These are phyloP conservation scores for Eledone cirrhosa DNA, from an alignment of 2,888 invertebrate species.

Conservation along the genomic window DNA sequence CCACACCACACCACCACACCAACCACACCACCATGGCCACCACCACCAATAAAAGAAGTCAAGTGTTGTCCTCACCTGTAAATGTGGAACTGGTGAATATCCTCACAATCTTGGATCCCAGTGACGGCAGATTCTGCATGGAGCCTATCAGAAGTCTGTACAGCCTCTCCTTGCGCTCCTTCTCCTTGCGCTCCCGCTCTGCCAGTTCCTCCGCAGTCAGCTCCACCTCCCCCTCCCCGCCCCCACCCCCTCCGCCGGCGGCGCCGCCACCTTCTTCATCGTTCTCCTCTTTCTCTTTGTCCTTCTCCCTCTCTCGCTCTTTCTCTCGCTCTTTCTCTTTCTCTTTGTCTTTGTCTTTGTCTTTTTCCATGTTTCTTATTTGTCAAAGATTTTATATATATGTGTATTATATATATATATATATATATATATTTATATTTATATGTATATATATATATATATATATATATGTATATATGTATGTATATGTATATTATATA, in stretches of 20 bases:
- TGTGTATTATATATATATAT: no score
- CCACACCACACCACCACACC: no score
- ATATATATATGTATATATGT: background rate
- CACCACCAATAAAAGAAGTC: no score
- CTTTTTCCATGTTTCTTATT: constrained; percentile 24
- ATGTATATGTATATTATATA: background rate
- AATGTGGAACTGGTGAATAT: constrained; percentile 99
- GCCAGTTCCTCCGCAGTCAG: constrained; percentile 34
- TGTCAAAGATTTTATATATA: background rate
- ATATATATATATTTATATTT: background rate
- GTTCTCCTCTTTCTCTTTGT: constrained; percentile 33
- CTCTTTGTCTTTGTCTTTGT: constrained; percentile 30
- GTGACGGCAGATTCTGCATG: constrained; percentile 84
- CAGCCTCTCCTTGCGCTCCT: constrained; percentile 44
- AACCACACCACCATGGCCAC: no score
- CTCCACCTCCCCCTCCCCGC: constrained; percentile 30
- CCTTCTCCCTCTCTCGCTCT: constrained; percentile 31
- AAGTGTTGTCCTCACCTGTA: constrained; percentile 76
- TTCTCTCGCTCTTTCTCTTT: constrained; percentile 33
- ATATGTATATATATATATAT: constrained; percentile 6
- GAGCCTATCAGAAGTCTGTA: constrained; percentile 46
- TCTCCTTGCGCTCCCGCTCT: constrained; percentile 42
- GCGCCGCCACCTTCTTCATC: constrained; percentile 24
- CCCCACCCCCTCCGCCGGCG: background rate
- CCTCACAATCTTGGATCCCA: constrained; percentile 96